Percentiles rank a stretch among this genome's conserved stretches.
These are phyloP conservation scores for Unio pictorum DNA, from an alignment of 2,888 invertebrate species.

Conservation along the genomic window DNA sequence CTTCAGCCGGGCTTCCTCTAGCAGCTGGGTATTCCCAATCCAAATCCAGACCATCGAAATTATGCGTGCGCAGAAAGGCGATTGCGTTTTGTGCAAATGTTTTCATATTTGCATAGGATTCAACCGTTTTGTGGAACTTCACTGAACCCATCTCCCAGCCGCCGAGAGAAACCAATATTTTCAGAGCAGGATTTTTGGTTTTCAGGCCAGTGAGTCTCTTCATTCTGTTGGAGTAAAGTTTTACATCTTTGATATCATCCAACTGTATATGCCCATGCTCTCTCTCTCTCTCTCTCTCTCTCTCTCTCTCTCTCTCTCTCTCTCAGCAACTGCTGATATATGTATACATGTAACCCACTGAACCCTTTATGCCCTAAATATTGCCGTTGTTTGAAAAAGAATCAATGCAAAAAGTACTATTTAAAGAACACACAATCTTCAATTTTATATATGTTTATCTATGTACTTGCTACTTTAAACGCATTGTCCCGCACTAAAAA, in stretches of 20 bases:
- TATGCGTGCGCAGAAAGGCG: slow-evolving; percentile 62
- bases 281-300: no score
- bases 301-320: no score
- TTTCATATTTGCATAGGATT: slow-evolving; percentile 28
- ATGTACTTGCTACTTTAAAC: no score
- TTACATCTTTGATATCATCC: background rate
- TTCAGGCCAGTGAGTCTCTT: slow-evolving; percentile 24
- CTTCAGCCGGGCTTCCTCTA: slow-evolving; percentile 49
- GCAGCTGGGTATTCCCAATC: slow-evolving; percentile 91
- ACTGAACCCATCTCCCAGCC: slow-evolving; percentile 61
- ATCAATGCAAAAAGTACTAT: no score
- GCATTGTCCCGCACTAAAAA: no score
- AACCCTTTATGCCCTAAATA: no score
- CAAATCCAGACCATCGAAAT: slow-evolving; percentile 89
- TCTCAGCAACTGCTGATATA: no score
- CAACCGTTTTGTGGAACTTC: slow-evolving; percentile 59
- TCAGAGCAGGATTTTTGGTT: slow-evolving; percentile 45
- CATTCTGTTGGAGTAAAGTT: background rate
- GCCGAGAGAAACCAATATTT: slow-evolving; percentile 57
- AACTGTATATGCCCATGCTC: no score
- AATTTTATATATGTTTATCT: no score
- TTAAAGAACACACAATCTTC: no score
- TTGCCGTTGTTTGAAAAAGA: no score
- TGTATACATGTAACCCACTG: no score
- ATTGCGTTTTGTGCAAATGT: slow-evolving; percentile 36